Percentiles rank a stretch among this genome's conserved stretches.
These are phyloP conservation scores for Arbacia lixula DNA, from an alignment of 53 echinoderm and acorn worm genomes.

Conservation along the genomic window DNA sequence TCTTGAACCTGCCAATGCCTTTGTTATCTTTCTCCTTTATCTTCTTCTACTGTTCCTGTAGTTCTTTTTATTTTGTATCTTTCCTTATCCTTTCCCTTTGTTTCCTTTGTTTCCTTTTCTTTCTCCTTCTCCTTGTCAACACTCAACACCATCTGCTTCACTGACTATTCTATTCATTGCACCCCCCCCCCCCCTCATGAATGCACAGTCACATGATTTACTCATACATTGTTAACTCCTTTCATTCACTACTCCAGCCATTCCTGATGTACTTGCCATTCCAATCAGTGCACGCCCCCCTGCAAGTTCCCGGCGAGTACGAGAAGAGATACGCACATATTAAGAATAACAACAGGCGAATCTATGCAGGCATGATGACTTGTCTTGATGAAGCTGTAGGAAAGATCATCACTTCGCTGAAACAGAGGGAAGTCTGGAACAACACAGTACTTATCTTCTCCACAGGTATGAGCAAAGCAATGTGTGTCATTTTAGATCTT, in stretches of 20 bases:
- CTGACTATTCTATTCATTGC: too few relatives aligned
- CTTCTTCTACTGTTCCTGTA: too few relatives aligned
- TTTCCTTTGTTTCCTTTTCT: background rate
- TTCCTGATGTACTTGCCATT: constrained; percentile 75
- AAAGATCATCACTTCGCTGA: constrained; percentile 64
- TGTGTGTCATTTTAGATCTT: too few relatives aligned
- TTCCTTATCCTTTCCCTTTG: background rate
- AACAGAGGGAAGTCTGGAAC: constrained; percentile 58
- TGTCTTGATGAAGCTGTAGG: constrained; percentile 80
- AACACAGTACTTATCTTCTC: constrained; percentile 81
- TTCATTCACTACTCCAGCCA: too few relatives aligned
- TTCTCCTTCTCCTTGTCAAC: background rate
- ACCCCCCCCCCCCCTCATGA: too few relatives aligned
- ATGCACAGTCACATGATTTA: too few relatives aligned
- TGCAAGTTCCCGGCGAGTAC: constrained; percentile 69
- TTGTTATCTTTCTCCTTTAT: too few relatives aligned
- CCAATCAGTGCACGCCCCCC: constrained; percentile 80
- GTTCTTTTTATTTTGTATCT: background rate
- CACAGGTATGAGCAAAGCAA: too few relatives aligned
- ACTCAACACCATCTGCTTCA: background rate
- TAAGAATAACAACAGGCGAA: constrained; percentile 52
- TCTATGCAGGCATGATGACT: constrained; percentile 80
- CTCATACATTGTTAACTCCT: too few relatives aligned
- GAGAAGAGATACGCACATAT: constrained; percentile 57
- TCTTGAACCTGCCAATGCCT: too few relatives aligned